Conservation (phyloP, 2,797 vertebrate genomes). For the Taeniopygia guttata region DNA sequence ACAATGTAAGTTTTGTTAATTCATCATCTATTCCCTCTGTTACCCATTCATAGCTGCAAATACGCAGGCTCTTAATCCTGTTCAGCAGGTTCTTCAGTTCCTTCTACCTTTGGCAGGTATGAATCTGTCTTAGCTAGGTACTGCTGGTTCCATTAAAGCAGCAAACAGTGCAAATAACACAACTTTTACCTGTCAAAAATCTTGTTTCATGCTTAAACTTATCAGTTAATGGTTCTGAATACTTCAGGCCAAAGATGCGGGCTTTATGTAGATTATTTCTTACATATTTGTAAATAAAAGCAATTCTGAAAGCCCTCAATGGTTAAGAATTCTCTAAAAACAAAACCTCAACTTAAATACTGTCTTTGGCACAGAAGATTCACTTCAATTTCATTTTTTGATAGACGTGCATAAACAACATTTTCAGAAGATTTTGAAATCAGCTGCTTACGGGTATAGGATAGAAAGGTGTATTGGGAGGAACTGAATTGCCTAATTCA, state of each 20-base stretch:
- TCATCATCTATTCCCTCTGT: neutral
- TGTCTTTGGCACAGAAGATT: neutral
- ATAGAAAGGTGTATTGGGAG: neutral
- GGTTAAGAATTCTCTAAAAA: neutral
- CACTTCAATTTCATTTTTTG: neutral
- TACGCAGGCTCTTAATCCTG: neutral
- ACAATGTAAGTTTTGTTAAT: neutral
- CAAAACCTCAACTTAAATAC: neutral
- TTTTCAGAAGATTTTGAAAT: neutral
- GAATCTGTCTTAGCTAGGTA: neutral
- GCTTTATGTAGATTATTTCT: neutral
- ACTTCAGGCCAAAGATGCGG: neutral
- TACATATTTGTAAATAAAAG: neutral
- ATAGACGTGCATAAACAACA: neutral
- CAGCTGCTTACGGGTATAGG: neutral
- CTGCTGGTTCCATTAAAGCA: neutral
- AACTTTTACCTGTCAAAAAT: neutral
- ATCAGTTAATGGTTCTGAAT: neutral
- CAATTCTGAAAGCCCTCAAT: neutral
- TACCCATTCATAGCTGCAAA: neutral
- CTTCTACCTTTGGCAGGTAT: neutral
- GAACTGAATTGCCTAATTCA: neutral
- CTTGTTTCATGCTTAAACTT: neutral
- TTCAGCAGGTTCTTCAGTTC: neutral
- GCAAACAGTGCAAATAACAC: neutral